Evolutionary conservation across 2,797 vertebrate genomes (phyloP).

Genomic region (Dicrostonyx torquatus): DNA sequence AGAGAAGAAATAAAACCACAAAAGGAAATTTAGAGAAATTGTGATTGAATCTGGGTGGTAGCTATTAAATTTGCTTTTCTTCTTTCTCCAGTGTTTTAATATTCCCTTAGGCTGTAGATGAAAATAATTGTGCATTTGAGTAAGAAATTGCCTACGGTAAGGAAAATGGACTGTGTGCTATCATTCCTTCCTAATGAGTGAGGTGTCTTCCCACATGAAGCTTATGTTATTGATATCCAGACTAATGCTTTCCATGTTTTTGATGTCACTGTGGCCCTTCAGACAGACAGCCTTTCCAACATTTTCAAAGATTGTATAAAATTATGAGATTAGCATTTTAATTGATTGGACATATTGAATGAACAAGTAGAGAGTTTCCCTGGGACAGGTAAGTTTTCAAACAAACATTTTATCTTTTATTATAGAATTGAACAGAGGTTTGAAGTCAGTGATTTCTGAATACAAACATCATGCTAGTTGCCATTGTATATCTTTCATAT

Average conservation of each 20-base stretch:
- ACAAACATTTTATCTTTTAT: neutral
- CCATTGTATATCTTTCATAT: neutral
- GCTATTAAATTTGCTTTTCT: neutral
- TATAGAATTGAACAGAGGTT: neutral
- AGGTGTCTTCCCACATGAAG: neutral
- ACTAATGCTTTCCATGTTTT: neutral
- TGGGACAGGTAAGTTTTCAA: neutral
- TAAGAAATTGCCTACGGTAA: neutral
- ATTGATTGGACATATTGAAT: constrained; percentile 14
- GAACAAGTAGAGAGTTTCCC: neutral
- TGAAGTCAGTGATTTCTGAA: neutral
- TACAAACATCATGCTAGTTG: neutral
- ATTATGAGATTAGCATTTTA: neutral
- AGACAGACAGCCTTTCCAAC: neutral
- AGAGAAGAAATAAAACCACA: neutral
- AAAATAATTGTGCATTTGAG: neutral
- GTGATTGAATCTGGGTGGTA: neutral
- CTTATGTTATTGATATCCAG: neutral
- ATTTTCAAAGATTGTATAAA: constrained; percentile 15
- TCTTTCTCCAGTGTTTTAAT: neutral
- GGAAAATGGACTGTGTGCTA: neutral
- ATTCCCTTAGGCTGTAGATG: neutral
- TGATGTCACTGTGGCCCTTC: neutral
- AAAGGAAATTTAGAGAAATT: neutral
- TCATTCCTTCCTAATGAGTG: neutral